Conservation (phyloP, 2,113 vertebrate species). For the Apistogramma diplotaenia region DNA sequence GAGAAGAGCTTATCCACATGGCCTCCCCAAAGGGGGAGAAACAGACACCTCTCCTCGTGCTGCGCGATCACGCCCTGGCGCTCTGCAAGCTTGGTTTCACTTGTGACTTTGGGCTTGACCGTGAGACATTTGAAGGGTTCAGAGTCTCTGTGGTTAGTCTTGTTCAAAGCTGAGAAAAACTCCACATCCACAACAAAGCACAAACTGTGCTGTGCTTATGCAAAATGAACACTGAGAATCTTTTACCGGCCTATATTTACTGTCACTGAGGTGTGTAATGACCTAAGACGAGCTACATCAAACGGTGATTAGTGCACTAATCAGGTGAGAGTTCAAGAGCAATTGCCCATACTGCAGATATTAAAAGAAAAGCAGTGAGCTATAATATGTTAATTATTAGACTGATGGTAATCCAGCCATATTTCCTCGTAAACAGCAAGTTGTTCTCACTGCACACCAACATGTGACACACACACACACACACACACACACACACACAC, state of each 20-base stretch:
- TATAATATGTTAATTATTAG: background rate
- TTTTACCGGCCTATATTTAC: background rate
- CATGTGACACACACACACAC: background rate
- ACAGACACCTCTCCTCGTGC: background rate
- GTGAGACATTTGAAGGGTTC: background rate
- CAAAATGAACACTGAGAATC: background rate
- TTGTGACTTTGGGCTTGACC: constrained; percentile 8
- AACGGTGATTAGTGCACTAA: background rate
- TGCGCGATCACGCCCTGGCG: background rate
- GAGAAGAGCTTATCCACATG: background rate
- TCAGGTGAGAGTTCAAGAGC: background rate
- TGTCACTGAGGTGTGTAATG: background rate
- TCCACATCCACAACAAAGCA: background rate
- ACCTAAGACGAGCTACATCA: background rate
- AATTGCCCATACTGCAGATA: background rate
- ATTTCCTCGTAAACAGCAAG: background rate
- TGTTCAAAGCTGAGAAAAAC: background rate
- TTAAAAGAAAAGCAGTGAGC: background rate
- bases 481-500: background rate
- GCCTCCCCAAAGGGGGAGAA: background rate
- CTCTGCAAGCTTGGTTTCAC: constrained; percentile 3
- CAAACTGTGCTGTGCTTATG: background rate
- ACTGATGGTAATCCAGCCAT: background rate
- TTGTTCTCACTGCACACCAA: background rate
- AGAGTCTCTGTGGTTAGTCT: background rate